phyloP scores from a whole-genome alignment of 2,113 vertebrate species.

The Climacteris rufus region DNA sequence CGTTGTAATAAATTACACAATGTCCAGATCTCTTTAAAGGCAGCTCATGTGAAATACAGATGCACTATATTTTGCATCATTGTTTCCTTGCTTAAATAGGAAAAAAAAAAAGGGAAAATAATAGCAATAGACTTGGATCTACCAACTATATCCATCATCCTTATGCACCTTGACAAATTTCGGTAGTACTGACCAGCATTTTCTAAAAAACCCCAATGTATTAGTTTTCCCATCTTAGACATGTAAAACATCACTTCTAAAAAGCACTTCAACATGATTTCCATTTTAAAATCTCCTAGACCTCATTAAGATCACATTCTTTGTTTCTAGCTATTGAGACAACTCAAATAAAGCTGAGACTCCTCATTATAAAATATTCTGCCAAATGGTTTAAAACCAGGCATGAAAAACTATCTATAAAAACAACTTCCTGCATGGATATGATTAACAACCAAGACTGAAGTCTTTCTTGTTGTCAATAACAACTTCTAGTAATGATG shows the following conservation, averaged over 20 bases:
- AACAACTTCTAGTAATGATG: conserved; percentile 40
- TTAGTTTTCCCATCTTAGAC: neutral
- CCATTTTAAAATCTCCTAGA: conserved; percentile 43
- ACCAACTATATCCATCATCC: neutral
- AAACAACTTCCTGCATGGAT: conserved; percentile 41
- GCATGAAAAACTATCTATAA: conserved; percentile 36
- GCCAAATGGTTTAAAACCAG: conserved; percentile 34
- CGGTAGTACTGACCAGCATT: neutral
- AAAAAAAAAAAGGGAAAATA: neutral
- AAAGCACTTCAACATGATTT: conserved; percentile 28
- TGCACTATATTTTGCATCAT: neutral
- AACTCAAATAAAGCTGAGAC: conserved; percentile 16
- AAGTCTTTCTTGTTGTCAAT: conserved; percentile 37
- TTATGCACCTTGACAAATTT: neutral
- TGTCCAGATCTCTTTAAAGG: neutral
- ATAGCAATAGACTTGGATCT: neutral
- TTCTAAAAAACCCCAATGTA: neutral
- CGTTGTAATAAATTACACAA: neutral
- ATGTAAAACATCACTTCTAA: neutral
- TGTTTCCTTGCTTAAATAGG: neutral
- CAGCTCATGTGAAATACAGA: neutral
- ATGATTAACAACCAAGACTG: conserved; percentile 44
- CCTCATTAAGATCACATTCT: conserved; percentile 42
- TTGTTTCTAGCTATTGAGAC: conserved; percentile 39
- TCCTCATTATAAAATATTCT: conserved; percentile 57